A percentile compares a stretch with the other conserved stretches of the same genome.
Conservation (phyloP, 2,888 invertebrate species). For the Teleiodes luculella region DNA sequence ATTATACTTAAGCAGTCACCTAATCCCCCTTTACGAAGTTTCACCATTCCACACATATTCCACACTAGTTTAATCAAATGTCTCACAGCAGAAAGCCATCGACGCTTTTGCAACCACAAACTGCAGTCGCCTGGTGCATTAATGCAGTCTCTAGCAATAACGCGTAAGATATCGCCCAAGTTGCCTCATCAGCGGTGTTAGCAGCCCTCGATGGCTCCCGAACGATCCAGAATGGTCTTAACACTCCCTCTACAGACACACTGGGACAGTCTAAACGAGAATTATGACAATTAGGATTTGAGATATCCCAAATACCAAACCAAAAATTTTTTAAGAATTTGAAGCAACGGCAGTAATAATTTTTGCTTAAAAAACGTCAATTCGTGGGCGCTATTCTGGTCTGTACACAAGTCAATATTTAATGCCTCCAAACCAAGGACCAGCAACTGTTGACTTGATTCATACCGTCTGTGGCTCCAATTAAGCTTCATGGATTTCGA, state of each 20-base stretch:
- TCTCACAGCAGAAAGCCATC: slow-evolving; percentile 8
- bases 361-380: not conserved
- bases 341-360: not conserved
- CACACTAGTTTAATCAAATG: slow-evolving; percentile 10
- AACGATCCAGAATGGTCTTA: slow-evolving; percentile 27
- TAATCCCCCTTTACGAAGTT: not conserved
- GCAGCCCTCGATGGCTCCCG: slow-evolving; percentile 44
- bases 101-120: slow-evolving; percentile 14
- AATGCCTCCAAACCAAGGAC: not conserved
- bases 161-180: slow-evolving; percentile 60
- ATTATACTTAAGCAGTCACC: not conserved
- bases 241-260: not conserved
- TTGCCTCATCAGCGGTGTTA: slow-evolving; percentile 61
- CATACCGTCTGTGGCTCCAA: slow-evolving; percentile 39
- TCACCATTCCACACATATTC: not conserved
- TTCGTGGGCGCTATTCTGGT: not conserved
- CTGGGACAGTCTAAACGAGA: not conserved
- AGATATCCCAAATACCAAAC: not conserved
- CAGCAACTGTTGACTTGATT: slow-evolving; percentile 46
- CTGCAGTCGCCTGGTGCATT: slow-evolving; percentile 35
- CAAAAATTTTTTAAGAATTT: not conserved
- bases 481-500: slow-evolving; percentile 17
- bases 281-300: not conserved
- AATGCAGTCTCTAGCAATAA: slow-evolving; percentile 43
- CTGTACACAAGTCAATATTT: not conserved